Evolutionary conservation across 2,888 invertebrate genomes (phyloP).

Genomic region (Dasysyrphus tricinctus): DNA sequence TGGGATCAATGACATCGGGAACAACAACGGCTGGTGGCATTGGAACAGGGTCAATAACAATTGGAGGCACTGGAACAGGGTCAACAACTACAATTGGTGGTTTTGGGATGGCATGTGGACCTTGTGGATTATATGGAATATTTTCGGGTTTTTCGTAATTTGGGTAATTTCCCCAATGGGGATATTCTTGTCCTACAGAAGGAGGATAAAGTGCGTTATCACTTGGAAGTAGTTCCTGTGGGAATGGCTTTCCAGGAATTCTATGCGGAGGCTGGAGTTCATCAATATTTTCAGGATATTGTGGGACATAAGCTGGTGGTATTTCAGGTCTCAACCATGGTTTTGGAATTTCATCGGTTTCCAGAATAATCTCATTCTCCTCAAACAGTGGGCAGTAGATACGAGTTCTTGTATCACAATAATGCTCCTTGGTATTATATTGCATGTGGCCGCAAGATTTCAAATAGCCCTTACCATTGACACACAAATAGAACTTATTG

Average conservation of each 20-base stretch:
- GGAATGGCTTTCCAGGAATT: conserved; percentile 22
- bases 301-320: neutral
- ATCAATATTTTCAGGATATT: neutral
- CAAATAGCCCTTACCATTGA: conserved; percentile 39
- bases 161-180: conserved; percentile 6
- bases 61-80: conserved; percentile 1
- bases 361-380: conserved; percentile 34
- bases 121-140: neutral
- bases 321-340: conserved; percentile 4
- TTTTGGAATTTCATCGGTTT: conserved; percentile 22
- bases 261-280: conserved; percentile 17
- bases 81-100: neutral
- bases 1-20: conserved; percentile 8
- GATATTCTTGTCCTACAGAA: conserved; percentile 2
- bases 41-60: neutral
- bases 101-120: neutral
- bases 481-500: conserved; percentile 66
- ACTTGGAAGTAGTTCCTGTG: neutral
- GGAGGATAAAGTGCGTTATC: conserved; percentile 7
- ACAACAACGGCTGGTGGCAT: neutral
- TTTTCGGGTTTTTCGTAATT: neutral
- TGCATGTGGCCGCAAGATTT: conserved; percentile 62
- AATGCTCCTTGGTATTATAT: conserved; percentile 38
- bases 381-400: conserved; percentile 44
- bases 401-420: conserved; percentile 51